These are phyloP conservation scores for Eristalinus sepulchralis DNA, from an alignment of 2,888 invertebrate species.

Conservation along the genomic window DNA sequence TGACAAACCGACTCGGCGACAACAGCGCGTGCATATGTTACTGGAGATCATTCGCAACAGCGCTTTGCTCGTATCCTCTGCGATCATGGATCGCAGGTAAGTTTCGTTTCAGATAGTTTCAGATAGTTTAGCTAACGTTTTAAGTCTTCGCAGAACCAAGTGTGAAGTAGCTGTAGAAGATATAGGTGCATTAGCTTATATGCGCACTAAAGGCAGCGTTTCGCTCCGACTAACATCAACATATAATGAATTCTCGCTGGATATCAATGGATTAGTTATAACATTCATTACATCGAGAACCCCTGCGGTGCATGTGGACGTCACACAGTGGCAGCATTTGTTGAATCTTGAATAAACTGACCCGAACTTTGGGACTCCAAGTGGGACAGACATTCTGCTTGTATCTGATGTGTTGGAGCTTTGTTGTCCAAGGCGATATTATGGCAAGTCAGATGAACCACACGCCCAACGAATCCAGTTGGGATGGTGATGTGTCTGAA, in stretches of 20 bases:
- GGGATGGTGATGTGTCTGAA: too few relatives aligned
- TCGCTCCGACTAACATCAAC: not conserved
- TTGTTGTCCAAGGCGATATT: constrained; percentile 4
- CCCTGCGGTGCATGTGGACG: constrained; percentile 15
- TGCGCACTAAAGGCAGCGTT: not conserved
- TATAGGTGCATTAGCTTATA: not conserved
- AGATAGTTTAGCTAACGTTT: constrained; percentile 39
- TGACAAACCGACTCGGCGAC: not conserved
- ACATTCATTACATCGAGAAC: constrained; percentile 9
- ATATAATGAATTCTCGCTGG: not conserved
- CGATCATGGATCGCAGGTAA: constrained; percentile 61
- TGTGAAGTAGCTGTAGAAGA: not conserved
- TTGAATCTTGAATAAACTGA: not conserved
- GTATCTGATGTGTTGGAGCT: constrained; percentile 15
- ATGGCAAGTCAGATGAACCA: constrained; percentile 13
- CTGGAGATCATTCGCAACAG: too few relatives aligned
- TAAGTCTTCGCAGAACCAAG: constrained; percentile 26
- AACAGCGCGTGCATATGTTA: not conserved
- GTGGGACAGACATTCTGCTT: constrained; percentile 5
- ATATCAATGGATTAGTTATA: not conserved
- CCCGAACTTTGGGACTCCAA: not conserved
- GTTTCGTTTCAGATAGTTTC: constrained; percentile 40
- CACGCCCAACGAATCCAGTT: constrained; percentile 6
- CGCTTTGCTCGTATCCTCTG: constrained; percentile 8
- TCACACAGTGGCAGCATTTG: constrained; percentile 18